Evolutionary conservation across 2,113 vertebrate genomes (phyloP).

Genomic region (Felis catus): F.catus_Fca126_mat1.0 CM031427.1:26920501-26921000

Average conservation of each 20-base stretch:
- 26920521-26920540: neutral
- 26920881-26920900: neutral
- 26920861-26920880: neutral
- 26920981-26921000: neutral
- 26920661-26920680: neutral
- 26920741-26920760: neutral
- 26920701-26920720: too few species aligned
- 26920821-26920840: neutral
- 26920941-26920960: neutral
- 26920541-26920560: neutral
- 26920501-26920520: neutral
- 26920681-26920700: neutral
- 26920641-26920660: neutral
- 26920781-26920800: neutral
- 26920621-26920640: neutral
- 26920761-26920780: neutral
- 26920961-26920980: neutral
- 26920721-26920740: neutral
- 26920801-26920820: neutral
- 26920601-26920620: neutral
- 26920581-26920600: neutral
- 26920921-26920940: neutral
- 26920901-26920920: neutral
- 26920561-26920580: neutral
- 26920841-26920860: neutral